Conservation (phyloP, 1,140 invertebrate genomes). For the Drosophila nannoptera region DNA sequence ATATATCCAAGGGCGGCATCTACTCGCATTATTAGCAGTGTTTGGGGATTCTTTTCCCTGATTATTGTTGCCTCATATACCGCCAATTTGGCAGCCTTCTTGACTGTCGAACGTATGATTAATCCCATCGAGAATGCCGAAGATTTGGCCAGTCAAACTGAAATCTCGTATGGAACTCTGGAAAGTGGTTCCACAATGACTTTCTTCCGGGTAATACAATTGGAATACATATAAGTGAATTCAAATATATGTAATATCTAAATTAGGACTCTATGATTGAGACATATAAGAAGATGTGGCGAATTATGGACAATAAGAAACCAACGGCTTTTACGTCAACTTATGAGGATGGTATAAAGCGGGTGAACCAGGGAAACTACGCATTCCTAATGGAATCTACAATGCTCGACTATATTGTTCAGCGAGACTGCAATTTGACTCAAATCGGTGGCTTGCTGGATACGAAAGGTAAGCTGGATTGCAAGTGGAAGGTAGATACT, state of each 20-base stretch:
- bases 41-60: conserved; percentile 97
- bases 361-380: conserved; percentile 89
- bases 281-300: conserved; percentile 84
- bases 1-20: conserved; percentile 93
- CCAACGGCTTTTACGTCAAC: conserved; percentile 87
- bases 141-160: conserved; percentile 86
- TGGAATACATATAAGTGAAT: neutral
- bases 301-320: conserved; percentile 86
- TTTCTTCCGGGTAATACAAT: conserved; percentile 85
- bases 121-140: conserved; percentile 92
- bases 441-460: conserved; percentile 86
- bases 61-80: conserved; percentile 98
- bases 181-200: conserved; percentile 86
- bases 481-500: too few species aligned
- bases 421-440: conserved; percentile 94
- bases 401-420: conserved; percentile 93
- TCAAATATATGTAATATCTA: neutral
- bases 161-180: conserved; percentile 92
- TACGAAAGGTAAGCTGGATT: conserved; percentile 83
- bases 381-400: conserved; percentile 97
- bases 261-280: conserved; percentile 83
- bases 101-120: conserved; percentile 93
- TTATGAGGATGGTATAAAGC: conserved; percentile 89
- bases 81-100: conserved; percentile 95
- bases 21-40: conserved; percentile 94